These are phyloP conservation scores for Nothoprocta perdicaria DNA, from an alignment of 2,113 vertebrate genomes.

Conservation along the genomic window DNA sequence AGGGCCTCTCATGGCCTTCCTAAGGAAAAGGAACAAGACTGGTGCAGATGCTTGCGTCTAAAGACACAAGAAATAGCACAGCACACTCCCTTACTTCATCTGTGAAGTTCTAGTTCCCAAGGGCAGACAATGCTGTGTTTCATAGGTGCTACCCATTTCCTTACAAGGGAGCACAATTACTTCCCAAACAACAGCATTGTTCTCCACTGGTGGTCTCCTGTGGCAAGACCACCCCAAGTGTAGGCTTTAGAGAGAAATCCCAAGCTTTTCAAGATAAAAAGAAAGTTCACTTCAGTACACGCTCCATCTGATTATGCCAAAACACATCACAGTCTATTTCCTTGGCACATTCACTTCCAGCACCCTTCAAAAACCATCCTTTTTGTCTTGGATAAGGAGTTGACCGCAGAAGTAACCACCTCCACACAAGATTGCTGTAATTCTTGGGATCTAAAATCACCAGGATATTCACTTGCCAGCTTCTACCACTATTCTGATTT, in stretches of 20 bases:
- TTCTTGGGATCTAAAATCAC: conserved; percentile 51
- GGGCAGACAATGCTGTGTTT: not conserved
- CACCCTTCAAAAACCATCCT: not conserved
- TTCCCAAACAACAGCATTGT: not conserved
- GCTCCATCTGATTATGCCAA: conserved; percentile 42
- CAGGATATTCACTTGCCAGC: conserved; percentile 18
- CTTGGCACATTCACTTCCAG: conserved; percentile 37
- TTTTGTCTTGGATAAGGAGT: conserved; percentile 16
- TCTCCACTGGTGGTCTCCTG: not conserved
- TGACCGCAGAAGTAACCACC: conserved; percentile 53
- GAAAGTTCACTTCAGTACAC: conserved; percentile 27
- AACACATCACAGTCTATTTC: conserved; percentile 39
- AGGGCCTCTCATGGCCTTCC: rapidly evolving
- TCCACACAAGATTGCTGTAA: conserved; percentile 48
- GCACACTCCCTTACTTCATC: rapidly evolving
- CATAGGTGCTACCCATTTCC: not conserved
- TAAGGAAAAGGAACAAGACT: rapidly evolving
- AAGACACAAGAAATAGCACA: not conserved
- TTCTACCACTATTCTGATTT: conserved; percentile 43
- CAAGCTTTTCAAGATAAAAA: conserved; percentile 30
- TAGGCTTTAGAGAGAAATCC: not conserved
- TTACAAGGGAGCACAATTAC: rapidly evolving
- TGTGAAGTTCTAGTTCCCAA: rapidly evolving
- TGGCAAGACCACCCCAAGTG: not conserved
- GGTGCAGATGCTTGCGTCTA: rapidly evolving